A percentile compares a stretch with the other conserved stretches of the same genome.
Evolutionary conservation across 2,797 vertebrate species (phyloP).

Genomic region (Sebastes melanostomus): DNA sequence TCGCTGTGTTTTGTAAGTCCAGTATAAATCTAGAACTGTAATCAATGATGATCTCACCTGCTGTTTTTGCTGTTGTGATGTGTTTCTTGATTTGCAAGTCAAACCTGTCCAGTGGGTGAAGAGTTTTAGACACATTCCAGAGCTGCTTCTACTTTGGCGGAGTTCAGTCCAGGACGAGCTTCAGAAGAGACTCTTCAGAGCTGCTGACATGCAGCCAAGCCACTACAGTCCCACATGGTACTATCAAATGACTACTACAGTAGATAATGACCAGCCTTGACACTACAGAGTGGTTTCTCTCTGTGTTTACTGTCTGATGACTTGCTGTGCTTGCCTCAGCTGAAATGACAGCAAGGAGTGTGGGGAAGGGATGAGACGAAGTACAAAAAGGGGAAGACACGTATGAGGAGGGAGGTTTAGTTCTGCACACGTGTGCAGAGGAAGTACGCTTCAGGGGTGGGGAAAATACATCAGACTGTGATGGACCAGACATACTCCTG

Average conservation of each 20-base stretch:
- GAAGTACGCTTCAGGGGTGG: conserved; percentile 40
- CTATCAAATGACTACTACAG: background rate
- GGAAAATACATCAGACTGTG: background rate
- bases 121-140: conserved; percentile 48
- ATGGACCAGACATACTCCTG: background rate
- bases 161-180: conserved; percentile 7
- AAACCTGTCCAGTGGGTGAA: conserved; percentile 22
- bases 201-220: conserved; percentile 13
- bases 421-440: conserved; percentile 20
- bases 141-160: conserved; percentile 13
- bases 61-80: conserved; percentile 4
- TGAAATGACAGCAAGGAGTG: conserved; percentile 34
- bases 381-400: conserved; percentile 42
- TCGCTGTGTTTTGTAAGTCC: background rate
- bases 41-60: conserved; percentile 57
- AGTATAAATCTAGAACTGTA: background rate
- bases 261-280: background rate
- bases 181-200: conserved; percentile 37
- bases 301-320: background rate
- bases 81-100: background rate
- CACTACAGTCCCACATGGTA: conserved; percentile 9
- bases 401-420: conserved; percentile 41
- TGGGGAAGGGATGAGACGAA: conserved; percentile 9
- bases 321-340: background rate
- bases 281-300: background rate